Base-by-base conservation (phyloP, 2,888 invertebrate species). In the Resseliella maxima region DNA sequence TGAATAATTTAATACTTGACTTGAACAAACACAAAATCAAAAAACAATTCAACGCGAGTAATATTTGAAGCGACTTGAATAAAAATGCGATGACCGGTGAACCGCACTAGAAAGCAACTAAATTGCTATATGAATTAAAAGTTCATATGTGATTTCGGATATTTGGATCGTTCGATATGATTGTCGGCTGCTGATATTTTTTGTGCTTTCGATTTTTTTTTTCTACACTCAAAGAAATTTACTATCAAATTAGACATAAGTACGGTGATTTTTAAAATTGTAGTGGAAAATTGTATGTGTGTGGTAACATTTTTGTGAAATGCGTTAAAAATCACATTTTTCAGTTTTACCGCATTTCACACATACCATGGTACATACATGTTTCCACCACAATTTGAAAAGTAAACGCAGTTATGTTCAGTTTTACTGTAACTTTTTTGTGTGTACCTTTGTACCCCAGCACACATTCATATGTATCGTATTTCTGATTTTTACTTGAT, bases 81-180 rank as follows among this genome's bases (percentile, higher is more conserved):
- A 1, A 35, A 36, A 81, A 81, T 12, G 8, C 36, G 38, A 38
- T 83, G 83, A 38, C 36, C 83, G 38, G 38, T 38, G 24, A 36
- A 83, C 83, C 83, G 38, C 83, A 83, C 83, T 38, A 12, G 38
- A 24, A 31, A 21, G 38, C 83, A 83, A 83, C 36, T 83, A 12
- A 83, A 38, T 83, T 35, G 18, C 31, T 1, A 38, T 6, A 83
- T n/a, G 38, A 83, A 38, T 38, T 38, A 38, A 36, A 83, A 83
- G 83, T 83, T 83, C n/a, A 2, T n/a, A 3, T 83, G 36, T 83
- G 36, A 38, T 38, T 38, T 83, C 83, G 72, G 72, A 31, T 72
- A 72, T 72, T 72, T 31, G 27, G 72, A 31, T 72, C 24, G 72
- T 8, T n/a, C 31, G 72, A 31, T 3, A 35, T 72, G 72, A 72